Percentiles rank a stretch among this genome's conserved stretches.
phyloP scores from a whole-genome alignment of 2,797 vertebrate species.

The Megaceryle alcyon region DNA sequence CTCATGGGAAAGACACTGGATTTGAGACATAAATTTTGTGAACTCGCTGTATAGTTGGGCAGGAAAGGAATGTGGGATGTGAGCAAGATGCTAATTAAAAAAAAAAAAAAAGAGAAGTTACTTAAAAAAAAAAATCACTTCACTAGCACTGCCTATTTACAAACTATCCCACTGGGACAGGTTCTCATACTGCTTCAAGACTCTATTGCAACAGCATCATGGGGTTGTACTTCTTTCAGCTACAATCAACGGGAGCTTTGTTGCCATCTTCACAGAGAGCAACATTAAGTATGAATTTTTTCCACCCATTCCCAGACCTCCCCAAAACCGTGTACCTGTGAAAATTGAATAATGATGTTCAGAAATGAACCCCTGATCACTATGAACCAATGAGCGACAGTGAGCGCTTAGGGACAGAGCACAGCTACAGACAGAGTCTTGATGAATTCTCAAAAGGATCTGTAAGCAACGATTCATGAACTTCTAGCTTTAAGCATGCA shows the following conservation, averaged over 20 bases:
- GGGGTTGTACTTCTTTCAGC: not conserved
- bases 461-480: not conserved
- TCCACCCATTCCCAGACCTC: not conserved
- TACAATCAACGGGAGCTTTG: not conserved
- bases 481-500: not conserved
- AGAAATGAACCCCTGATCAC: not conserved
- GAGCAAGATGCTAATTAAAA: not conserved
- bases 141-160: not conserved
- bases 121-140: not conserved
- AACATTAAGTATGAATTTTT: not conserved
- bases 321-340: not conserved
- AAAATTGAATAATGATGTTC: not conserved
- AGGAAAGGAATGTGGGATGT: not conserved
- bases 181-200: not conserved
- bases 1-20: not conserved
- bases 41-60: not conserved
- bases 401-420: not conserved
- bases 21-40: not conserved
- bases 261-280: not conserved
- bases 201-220: not conserved
- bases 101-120: not conserved
- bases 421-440: not conserved
- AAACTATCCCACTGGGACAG: not conserved
- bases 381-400: not conserved
- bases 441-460: not conserved